These are phyloP conservation scores for Paratrypauchen microcephalus DNA, from an alignment of 2,797 vertebrate species.

Conservation along the genomic window DNA sequence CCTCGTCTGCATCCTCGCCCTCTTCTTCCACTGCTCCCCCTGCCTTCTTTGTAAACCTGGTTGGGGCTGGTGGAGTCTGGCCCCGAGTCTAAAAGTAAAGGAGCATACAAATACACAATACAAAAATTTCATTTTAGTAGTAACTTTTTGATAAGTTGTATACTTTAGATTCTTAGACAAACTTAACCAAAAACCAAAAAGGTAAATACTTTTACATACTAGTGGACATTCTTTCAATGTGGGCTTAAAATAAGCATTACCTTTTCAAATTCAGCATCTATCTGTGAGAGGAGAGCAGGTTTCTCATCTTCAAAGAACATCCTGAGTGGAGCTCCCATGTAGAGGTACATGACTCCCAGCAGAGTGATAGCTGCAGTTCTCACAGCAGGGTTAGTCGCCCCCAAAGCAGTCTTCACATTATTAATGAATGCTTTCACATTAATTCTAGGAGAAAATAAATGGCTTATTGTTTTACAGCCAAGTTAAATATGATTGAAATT, in stretches of 20 bases:
- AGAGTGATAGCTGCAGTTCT: slow-evolving; percentile 91
- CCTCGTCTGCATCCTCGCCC: slow-evolving; percentile 71
- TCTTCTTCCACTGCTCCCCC: slow-evolving; percentile 64
- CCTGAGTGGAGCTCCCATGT: slow-evolving; percentile 91
- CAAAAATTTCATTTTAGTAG: no score
- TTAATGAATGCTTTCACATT: slow-evolving; percentile 97
- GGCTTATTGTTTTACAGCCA: background rate
- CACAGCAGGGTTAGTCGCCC: slow-evolving; percentile 94
- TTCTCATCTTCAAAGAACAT: slow-evolving; percentile 99
- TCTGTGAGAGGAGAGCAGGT: slow-evolving; percentile 92
- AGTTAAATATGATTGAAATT: no score
- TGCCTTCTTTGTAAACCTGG: slow-evolving; percentile 76
- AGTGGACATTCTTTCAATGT: background rate
- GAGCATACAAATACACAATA: background rate
- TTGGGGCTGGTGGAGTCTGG: slow-evolving; percentile 85
- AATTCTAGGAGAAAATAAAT: slow-evolving; percentile 74
- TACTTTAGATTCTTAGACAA: background rate
- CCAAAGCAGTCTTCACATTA: slow-evolving; percentile 95
- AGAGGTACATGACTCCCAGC: slow-evolving; percentile 94
- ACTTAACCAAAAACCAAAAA: background rate
- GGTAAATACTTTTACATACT: background rate
- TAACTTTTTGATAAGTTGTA: no score
- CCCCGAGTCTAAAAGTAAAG: slow-evolving; percentile 89
- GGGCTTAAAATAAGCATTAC: slow-evolving; percentile 56
- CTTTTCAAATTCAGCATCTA: slow-evolving; percentile 97